Percentiles rank a stretch among this genome's conserved stretches.
Conservation (phyloP, 2,888 invertebrate species). For the Emmelina monodactyla region DNA sequence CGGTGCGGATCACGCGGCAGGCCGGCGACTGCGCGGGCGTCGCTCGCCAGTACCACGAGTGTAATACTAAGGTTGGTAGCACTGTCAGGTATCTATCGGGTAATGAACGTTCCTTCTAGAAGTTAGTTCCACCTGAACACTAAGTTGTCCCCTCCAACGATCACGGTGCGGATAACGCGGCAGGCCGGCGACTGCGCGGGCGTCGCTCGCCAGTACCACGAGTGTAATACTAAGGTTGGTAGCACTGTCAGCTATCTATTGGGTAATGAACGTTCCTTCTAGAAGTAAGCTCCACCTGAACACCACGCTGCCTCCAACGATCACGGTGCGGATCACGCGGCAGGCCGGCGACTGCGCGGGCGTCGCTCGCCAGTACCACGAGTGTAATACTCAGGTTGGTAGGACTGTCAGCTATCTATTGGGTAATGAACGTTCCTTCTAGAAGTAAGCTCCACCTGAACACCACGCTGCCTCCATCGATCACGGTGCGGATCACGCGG, state of each 20-base stretch:
- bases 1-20: constrained; percentile 34
- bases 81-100: too few relatives aligned
- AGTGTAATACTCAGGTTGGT: constrained; percentile 84
- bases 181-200: constrained; percentile 69
- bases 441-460: too few relatives aligned
- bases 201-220: constrained; percentile 76
- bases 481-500: constrained; percentile 34
- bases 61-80: constrained; percentile 83
- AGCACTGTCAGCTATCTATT: too few relatives aligned
- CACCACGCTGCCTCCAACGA: constrained; percentile 24
- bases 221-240: constrained; percentile 84
- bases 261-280: too few relatives aligned
- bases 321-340: constrained; percentile 34
- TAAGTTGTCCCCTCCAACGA: constrained; percentile 26
- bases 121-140: constrained; percentile 9
- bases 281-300: too few relatives aligned
- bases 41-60: constrained; percentile 79
- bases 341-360: constrained; percentile 69
- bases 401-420: too few relatives aligned
- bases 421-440: too few relatives aligned
- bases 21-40: constrained; percentile 71
- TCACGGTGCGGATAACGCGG: constrained; percentile 34
- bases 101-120: too few relatives aligned
- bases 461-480: constrained; percentile 24
- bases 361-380: constrained; percentile 76